Base-by-base conservation (phyloP, 2,888 invertebrate genomes). In the Papilio demoleus region DNA sequence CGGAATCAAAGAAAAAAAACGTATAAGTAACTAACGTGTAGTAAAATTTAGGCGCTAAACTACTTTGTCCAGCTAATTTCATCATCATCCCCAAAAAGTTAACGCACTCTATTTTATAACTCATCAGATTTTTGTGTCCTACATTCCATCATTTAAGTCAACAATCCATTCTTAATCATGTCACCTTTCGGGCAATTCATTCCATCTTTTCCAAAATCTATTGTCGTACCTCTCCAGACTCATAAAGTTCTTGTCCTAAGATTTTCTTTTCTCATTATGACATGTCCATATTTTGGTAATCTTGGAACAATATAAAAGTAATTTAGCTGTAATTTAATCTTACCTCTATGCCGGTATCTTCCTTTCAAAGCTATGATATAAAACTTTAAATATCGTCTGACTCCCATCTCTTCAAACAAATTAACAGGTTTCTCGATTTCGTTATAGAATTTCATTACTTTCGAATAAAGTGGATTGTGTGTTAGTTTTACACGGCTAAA, bases 401-500 rank as follows among this genome's bases (percentile, higher is more conserved):
- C 58, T 38, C 65, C 65, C 24, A 75, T 70, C 40, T 72, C 19
- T 22, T 71, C 58, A 50, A 73, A 75, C 17, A 75, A 47, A 34
- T 73, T 50, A 1, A 74, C 67, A 1, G 73, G 65, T 38, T 73
- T 74, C 66, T 76, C 74, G 14, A 76, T 22, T 12, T 64, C 64
- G 27, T 75, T 76, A 63, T 70, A 73, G 40, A 74, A 75, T 19
- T 67, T 69, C 71, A 73, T 74, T 4, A 76, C 69, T 19, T 47
- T 70, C 2, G 71, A 50, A 67, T 73, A 76, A n/a, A 60, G 59
- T 1, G 65, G 59, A 24, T 73, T 71, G 11, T 66, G 47, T 3
- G 70, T 72, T 3, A 75, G 58, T 63, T 74, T 76, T 9, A 73
- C 65, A 38, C 70, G 71, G 62, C 74, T 75, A 61, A 75, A 74